These are phyloP conservation scores for Steinernema hermaphroditum DNA, from an alignment of 2,888 invertebrate genomes.

Conservation along the genomic window DNA sequence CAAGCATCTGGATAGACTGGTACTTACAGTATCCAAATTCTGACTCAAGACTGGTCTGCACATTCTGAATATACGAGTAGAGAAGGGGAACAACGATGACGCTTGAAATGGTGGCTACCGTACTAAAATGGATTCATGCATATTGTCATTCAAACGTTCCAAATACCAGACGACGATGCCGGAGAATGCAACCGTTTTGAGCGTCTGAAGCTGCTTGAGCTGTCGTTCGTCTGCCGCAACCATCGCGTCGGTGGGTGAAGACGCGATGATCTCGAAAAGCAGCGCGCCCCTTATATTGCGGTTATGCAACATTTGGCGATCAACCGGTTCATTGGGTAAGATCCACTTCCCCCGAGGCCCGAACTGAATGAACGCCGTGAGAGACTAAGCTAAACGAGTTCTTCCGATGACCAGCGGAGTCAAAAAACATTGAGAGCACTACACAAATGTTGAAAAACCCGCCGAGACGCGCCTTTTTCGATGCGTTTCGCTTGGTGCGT, in stretches of 20 bases:
- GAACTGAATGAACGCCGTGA: conserved; percentile 5
- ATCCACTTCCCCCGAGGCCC: conserved; percentile 22
- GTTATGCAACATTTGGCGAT: conserved; percentile 26
- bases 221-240: not conserved
- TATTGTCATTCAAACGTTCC: not conserved
- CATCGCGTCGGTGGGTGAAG: not conserved
- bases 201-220: conserved; percentile 27
- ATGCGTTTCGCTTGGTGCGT: not conserved
- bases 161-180: conserved; percentile 12
- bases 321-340: conserved; percentile 29
- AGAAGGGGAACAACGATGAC: conserved; percentile 19
- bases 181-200: conserved; percentile 12
- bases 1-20: conserved; percentile 20
- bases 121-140: not conserved
- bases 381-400: conserved; percentile 15
- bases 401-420: not conserved
- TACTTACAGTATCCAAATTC: conserved; percentile 21
- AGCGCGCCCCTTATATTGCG: conserved; percentile 16
- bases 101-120: conserved; percentile 21
- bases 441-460: conserved; percentile 4
- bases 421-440: conserved; percentile 10
- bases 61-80: conserved; percentile 26
- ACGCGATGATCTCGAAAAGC: conserved; percentile 7
- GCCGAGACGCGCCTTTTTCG: not conserved
- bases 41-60: conserved; percentile 14